phyloP scores from a whole-genome alignment of 2,113 vertebrate species.

The Egretta garzetta region DNA sequence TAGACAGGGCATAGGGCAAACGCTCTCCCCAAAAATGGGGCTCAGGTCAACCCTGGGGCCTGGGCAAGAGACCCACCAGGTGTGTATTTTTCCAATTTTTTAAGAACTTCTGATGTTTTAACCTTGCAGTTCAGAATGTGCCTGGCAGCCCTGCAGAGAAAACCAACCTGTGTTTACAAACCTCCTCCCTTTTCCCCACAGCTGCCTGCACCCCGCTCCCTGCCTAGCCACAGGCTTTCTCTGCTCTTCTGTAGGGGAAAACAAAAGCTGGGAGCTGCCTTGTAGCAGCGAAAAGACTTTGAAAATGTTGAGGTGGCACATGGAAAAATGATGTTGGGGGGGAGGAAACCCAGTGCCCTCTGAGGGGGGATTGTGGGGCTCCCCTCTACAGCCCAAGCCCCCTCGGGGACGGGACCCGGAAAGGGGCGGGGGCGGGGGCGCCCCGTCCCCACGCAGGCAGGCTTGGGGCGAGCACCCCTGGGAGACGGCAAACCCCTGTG shows the following conservation, averaged over 20 bases:
- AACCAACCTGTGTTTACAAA: neutral
- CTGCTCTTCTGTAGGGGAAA: neutral
- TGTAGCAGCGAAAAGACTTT: rapidly evolving
- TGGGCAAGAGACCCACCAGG: rapidly evolving
- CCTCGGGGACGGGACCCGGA: neutral
- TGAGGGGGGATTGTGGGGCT: rapidly evolving
- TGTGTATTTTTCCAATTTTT: neutral
- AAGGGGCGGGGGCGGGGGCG: neutral
- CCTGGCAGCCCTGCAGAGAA: neutral
- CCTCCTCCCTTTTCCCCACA: too few relatives aligned
- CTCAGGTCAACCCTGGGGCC: rapidly evolving
- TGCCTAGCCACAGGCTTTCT: neutral
- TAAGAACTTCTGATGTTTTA: neutral
- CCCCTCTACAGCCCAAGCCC: neutral
- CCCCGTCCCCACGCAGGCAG: neutral
- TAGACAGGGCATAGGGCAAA: neutral
- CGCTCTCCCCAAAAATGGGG: neutral
- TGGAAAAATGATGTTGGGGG: neutral
- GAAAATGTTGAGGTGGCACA: rapidly evolving
- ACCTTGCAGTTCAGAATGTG: neutral
- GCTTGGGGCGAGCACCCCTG: rapidly evolving
- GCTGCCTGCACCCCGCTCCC: neutral
- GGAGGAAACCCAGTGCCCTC: neutral
- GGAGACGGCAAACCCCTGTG: rapidly evolving
- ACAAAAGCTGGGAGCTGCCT: neutral